Base-by-base conservation (phyloP, 2,888 invertebrate species). In the Phorcus lineatus region DNA sequence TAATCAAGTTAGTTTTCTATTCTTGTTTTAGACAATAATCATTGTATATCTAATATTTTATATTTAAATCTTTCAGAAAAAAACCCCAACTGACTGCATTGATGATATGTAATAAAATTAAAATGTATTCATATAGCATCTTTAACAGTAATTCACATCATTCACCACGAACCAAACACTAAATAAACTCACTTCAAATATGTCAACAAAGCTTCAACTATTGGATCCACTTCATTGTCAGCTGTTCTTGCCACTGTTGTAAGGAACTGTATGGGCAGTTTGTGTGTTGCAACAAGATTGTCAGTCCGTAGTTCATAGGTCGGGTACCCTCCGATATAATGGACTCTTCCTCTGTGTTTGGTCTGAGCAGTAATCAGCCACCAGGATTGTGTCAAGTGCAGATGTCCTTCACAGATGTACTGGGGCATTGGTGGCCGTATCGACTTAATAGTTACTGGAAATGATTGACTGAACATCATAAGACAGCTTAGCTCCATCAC, bases 291-390 rank as follows among this genome's bases (percentile, higher is more conserved):
- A 52, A 74, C 74, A 13, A 52, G 9, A 24, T 24, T 53, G 22
- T 78, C 74, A 62, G 54, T 22, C 22, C 55, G 19, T 22, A 80
- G 40, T 19, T 74, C 54, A n/a, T 74, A 74, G 17, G 17, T 55
- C 3, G 70, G 67, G 17, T 62, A 52, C 17, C 57, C 77, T 19
- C 53, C 13, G 22, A 76, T 36, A 40, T 52, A 2, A 82, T 76
- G 13, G 83, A 81, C 11, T 76, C 79, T 9, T 77, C 62, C 75
- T 89, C 89, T 31, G 84, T 82, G 54, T 88, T 82, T 17, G 89
- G 82, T 80, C 36, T 87, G 81, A 11, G 87, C 85, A 13, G 82
- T 85, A 7, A 87, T 82, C 70, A 84, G 82, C 90, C 90, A 89
- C 87, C 88, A 89, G 2, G 82, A 85, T 22, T 88, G 85, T 22